These are phyloP conservation scores for Darevskia mixta DNA, from an alignment of 2,797 vertebrate genomes.

Conservation along the genomic window DNA sequence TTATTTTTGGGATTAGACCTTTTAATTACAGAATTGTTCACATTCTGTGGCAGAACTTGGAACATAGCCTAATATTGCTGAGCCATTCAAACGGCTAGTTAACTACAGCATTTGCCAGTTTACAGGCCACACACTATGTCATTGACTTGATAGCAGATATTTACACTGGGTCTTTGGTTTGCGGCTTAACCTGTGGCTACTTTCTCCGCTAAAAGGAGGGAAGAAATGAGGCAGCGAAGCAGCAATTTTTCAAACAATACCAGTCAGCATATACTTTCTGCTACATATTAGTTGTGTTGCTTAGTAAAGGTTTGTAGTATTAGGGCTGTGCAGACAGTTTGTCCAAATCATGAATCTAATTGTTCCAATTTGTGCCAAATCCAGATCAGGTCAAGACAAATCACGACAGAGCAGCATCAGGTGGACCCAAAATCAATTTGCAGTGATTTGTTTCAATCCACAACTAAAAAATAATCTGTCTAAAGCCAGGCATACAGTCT, in stretches of 20 bases:
- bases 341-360: too few species aligned
- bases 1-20: slow-evolving; percentile 20
- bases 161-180: slow-evolving; percentile 42
- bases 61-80: neutral
- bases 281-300: neutral
- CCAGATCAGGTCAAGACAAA: too few species aligned
- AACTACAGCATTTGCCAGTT: slow-evolving; percentile 1
- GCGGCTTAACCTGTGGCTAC: slow-evolving; percentile 41
- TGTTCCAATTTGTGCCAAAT: too few species aligned
- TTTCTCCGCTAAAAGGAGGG: neutral
- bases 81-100: neutral
- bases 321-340: too few species aligned
- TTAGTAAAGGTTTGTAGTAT: slow-evolving; percentile 9
- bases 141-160: slow-evolving; percentile 29
- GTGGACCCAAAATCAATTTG: too few species aligned
- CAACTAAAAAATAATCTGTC: too few species aligned
- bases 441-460: too few species aligned
- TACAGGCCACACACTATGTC: neutral
- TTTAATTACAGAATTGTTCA: slow-evolving; percentile 18
- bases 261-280: neutral
- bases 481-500: too few species aligned
- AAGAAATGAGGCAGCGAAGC: neutral
- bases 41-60: neutral
- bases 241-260: slow-evolving; percentile 23
- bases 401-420: too few species aligned